Conservation (phyloP, 2,888 invertebrate genomes). For the Thymelicus sylvestris region DNA sequence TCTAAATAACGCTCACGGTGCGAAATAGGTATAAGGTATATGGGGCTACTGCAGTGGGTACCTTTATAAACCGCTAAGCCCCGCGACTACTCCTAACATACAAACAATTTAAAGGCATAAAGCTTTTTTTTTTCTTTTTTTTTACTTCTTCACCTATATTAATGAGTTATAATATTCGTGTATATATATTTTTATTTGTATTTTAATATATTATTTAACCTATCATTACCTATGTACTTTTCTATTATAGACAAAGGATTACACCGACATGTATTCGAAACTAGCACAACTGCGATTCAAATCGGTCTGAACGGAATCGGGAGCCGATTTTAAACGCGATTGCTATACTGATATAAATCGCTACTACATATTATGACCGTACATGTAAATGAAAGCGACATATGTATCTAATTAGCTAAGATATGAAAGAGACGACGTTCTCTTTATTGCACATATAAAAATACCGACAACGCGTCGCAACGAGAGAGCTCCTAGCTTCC, state of each 20-base stretch:
- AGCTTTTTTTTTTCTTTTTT: conserved; percentile 77
- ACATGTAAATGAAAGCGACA: conserved; percentile 66
- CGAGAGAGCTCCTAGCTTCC: conserved; percentile 47
- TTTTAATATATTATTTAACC: conserved; percentile 75
- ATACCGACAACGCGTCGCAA: conserved; percentile 65
- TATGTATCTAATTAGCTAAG: conserved; percentile 80
- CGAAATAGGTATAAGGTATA: conserved; percentile 65
- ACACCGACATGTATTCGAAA: conserved; percentile 75
- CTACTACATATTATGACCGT: conserved; percentile 39
- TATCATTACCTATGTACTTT: conserved; percentile 79
- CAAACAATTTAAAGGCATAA: conserved; percentile 82
- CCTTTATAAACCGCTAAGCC: conserved; percentile 67
- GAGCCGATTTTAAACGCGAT: conserved; percentile 19
- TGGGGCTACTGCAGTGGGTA: conserved; percentile 65
- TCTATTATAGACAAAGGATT: conserved; percentile 80
- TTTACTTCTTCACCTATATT: conserved; percentile 71
- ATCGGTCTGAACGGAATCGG: conserved; percentile 21
- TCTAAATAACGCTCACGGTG: conserved; percentile 78
- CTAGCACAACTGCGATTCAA: conserved; percentile 38
- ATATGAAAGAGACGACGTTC: conserved; percentile 74
- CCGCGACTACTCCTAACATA: conserved; percentile 74
- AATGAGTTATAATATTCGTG: conserved; percentile 80
- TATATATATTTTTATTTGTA: conserved; percentile 85
- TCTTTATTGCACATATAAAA: conserved; percentile 82
- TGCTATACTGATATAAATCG: conserved; percentile 29